phyloP scores from a whole-genome alignment of 2,113 vertebrate species.

The Platycercus adscitus region DNA sequence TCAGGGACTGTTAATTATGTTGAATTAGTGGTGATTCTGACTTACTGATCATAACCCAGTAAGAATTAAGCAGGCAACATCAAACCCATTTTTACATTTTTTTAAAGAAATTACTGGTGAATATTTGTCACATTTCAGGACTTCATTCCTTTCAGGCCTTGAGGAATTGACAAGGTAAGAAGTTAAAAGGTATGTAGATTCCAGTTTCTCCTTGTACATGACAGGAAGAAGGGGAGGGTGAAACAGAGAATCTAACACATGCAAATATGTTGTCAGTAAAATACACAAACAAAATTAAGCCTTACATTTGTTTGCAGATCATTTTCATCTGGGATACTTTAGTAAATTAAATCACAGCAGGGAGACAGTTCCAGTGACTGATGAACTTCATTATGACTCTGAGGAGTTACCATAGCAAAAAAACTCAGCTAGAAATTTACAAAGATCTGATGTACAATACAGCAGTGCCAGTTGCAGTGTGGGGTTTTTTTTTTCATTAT shows the following conservation, averaged over 20 bases:
- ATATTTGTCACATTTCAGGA: constrained; percentile 17
- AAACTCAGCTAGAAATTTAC: constrained; percentile 35
- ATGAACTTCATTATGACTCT: constrained; percentile 67
- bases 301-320: constrained; percentile 65
- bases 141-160: neutral
- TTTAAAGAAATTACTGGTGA: constrained; percentile 55
- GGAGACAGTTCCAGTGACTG: constrained; percentile 62
- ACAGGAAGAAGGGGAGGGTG: neutral
- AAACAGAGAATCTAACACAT: neutral
- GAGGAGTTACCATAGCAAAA: constrained; percentile 52
- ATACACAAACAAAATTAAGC: constrained; percentile 53
- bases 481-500: neutral
- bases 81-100: constrained; percentile 49
- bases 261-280: constrained; percentile 40
- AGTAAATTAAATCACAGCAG: constrained; percentile 67
- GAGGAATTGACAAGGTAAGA: constrained; percentile 16
- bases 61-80: constrained; percentile 61
- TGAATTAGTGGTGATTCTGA: constrained; percentile 43
- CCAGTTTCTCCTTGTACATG: neutral
- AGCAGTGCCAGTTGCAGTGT: neutral
- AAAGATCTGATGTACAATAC: constrained; percentile 38
- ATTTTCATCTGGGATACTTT: constrained; percentile 62
- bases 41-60: constrained; percentile 57
- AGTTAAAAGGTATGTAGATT: constrained; percentile 16
- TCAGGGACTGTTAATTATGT: constrained; percentile 55